Percentiles rank a stretch among this genome's conserved stretches.
Conservation (phyloP, 2,113 vertebrate species). For the Pterocles burchelli region DNA sequence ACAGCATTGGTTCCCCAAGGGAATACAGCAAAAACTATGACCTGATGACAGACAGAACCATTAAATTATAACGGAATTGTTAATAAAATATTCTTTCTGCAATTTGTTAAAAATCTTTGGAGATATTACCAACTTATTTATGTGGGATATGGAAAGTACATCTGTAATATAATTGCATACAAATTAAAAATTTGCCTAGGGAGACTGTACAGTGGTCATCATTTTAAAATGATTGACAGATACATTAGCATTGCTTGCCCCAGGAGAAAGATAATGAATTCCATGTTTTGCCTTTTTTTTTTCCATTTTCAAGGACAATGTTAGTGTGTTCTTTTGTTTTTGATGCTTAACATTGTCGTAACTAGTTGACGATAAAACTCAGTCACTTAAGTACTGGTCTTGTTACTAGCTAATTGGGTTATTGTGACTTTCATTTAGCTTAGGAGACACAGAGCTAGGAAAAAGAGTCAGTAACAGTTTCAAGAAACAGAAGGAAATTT, state of each 20-base stretch:
- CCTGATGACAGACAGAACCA: background rate
- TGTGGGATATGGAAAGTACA: background rate
- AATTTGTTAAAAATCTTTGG: background rate
- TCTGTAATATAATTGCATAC: constrained; percentile 10
- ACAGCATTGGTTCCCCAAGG: background rate
- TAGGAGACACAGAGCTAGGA: background rate
- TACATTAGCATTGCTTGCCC: background rate
- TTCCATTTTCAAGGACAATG: constrained; percentile 39
- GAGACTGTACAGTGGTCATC: constrained; percentile 12
- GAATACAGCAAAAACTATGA: background rate
- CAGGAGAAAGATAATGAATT: constrained; percentile 47
- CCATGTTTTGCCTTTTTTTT: constrained; percentile 16
- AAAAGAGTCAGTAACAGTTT: background rate
- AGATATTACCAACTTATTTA: constrained; percentile 26
- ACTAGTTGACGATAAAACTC: background rate
- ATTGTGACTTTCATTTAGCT: constrained; percentile 16
- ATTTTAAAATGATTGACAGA: constrained; percentile 50
- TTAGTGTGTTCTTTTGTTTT: constrained; percentile 20
- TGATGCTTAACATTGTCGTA: background rate
- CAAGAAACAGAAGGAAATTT: constrained; percentile 2
- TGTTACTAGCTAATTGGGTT: constrained; percentile 9
- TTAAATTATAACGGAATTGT: constrained; percentile 13
- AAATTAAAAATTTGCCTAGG: constrained; percentile 17
- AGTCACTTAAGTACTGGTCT: background rate
- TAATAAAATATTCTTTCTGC: background rate